phyloP scores from a whole-genome alignment of 2,797 vertebrate genomes.

The Coluber constrictor region DNA sequence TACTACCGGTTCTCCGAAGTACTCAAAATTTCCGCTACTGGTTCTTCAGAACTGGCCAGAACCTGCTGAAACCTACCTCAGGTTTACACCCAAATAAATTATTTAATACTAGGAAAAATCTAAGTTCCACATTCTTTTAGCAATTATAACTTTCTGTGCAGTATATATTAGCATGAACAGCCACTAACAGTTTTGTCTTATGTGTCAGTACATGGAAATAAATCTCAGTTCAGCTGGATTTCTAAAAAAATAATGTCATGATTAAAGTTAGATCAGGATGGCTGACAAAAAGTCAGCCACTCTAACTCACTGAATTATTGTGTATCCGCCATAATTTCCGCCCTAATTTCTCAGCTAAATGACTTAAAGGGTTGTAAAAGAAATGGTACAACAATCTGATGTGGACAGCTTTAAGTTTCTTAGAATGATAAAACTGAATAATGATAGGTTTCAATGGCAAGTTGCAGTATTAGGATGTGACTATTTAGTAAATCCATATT shows the following conservation, averaged over 20 bases:
- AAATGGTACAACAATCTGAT: not conserved
- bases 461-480: not conserved
- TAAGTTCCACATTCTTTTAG: not conserved
- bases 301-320: not conserved
- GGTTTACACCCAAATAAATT: not conserved
- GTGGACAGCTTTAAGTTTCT: not conserved
- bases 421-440: not conserved
- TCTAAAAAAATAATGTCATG: not conserved
- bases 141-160: not conserved
- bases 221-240: not conserved
- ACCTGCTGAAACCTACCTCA: too few species aligned
- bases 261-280: not conserved
- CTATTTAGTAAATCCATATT: not conserved
- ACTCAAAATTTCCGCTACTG: too few species aligned
- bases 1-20: too few species aligned
- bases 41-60: too few species aligned
- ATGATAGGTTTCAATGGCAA: not conserved
- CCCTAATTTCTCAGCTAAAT: not conserved
- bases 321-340: not conserved
- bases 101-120: not conserved
- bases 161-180: not conserved
- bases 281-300: too few species aligned
- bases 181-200: not conserved
- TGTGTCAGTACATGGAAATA: not conserved
- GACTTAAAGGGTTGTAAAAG: not conserved